phyloP scores from a whole-genome alignment of 2,113 vertebrate species.

The Crotalus horridus region DNA sequence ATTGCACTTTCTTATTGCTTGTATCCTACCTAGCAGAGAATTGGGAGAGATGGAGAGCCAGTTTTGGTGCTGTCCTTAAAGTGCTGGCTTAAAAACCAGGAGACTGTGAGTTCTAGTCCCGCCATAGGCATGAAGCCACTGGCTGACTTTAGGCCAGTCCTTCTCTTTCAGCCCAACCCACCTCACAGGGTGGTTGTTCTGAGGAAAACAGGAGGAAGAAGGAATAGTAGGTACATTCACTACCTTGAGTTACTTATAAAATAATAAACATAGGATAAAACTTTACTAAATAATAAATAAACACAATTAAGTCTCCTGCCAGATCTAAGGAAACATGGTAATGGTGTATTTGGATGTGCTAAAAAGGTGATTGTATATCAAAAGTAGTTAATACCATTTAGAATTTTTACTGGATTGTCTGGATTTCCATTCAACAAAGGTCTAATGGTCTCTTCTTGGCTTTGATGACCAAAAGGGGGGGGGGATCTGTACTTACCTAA shows the following conservation, averaged over 20 bases:
- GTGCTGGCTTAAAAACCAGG: neutral
- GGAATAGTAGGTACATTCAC: neutral
- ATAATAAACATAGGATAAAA: neutral
- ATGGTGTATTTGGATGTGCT: neutral
- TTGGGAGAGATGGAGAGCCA: neutral
- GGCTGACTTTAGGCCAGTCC: too few species aligned
- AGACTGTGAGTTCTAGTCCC: neutral
- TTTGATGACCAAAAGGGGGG: neutral
- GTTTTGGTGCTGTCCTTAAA: neutral
- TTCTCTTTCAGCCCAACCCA: neutral
- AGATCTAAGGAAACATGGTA: neutral
- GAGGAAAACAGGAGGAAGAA: neutral
- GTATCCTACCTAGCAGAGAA: neutral
- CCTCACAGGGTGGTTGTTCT: neutral
- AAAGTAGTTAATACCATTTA: neutral
- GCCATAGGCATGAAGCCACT: neutral
- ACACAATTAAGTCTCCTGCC: neutral
- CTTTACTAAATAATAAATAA: neutral
- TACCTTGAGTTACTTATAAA: neutral
- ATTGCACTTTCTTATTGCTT: neutral
- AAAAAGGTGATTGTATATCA: neutral
- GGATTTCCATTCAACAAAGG: neutral
- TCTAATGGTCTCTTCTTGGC: neutral
- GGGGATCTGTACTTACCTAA: neutral
- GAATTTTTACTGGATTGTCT: neutral